Evolutionary conservation across 2,113 vertebrate species (phyloP).

Genomic region (Engystomops pustulosus): DNA sequence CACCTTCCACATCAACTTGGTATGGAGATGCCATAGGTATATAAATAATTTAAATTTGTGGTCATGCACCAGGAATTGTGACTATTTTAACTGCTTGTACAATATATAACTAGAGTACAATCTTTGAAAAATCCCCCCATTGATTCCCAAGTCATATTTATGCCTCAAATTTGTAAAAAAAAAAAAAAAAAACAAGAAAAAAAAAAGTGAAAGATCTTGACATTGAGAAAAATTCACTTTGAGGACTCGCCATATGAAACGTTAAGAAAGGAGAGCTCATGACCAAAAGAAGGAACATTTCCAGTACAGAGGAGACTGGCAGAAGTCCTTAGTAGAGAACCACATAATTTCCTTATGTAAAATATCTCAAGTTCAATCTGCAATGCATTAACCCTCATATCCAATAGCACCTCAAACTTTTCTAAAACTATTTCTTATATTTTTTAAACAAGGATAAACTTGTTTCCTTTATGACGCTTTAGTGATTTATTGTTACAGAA

Average conservation of each 20-base stretch:
- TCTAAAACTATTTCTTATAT: constrained; percentile 22
- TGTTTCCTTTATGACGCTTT: constrained; percentile 37
- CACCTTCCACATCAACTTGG: too few species aligned
- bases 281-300: background rate
- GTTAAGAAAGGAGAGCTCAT: background rate
- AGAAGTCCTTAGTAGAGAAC: background rate
- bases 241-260: background rate
- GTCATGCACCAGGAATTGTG: too few species aligned
- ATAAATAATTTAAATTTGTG: too few species aligned
- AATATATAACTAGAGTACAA: too few species aligned
- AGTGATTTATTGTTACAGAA: constrained; percentile 45
- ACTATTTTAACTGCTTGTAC: too few species aligned
- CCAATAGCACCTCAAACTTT: background rate
- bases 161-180: too few species aligned
- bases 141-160: too few species aligned
- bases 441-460: constrained; percentile 24
- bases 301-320: background rate
- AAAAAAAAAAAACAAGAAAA: too few species aligned
- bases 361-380: background rate
- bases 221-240: background rate
- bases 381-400: background rate
- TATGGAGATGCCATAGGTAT: too few species aligned
- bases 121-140: too few species aligned
- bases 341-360: background rate
- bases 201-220: background rate